These are phyloP conservation scores for Psylliodes chrysocephalus DNA, from an alignment of 2,888 invertebrate species.

Conservation along the genomic window DNA sequence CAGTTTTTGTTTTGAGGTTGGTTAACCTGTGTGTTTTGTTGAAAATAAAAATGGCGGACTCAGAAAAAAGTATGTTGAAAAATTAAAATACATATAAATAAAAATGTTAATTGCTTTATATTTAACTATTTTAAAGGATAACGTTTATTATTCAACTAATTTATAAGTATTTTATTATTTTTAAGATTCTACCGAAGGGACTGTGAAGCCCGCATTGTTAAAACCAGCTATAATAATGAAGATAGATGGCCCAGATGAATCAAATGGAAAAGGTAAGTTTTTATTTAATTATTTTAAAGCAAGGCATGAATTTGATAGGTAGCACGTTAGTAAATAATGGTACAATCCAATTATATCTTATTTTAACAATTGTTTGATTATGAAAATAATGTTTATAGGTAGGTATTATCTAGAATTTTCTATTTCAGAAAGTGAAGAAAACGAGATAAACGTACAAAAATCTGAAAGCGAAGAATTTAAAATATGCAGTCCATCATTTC, in stretches of 20 bases:
- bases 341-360: too few species aligned
- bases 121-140: constrained; percentile 1
- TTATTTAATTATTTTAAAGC: not conserved
- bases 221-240: constrained; percentile 59
- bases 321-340: too few species aligned
- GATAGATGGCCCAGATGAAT: constrained; percentile 58
- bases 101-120: constrained; percentile 27
- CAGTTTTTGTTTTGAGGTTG: too few species aligned
- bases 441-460: constrained; percentile 44
- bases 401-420: not conserved
- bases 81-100: constrained; percentile 34
- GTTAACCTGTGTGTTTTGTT: not conserved
- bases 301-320: too few species aligned
- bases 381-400: too few species aligned
- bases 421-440: constrained; percentile 51
- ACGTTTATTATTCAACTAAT: constrained; percentile 10
- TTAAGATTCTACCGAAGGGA: constrained; percentile 43
- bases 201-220: constrained; percentile 45
- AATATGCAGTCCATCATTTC: constrained; percentile 50
- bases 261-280: constrained; percentile 54
- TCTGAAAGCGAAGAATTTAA: constrained; percentile 49
- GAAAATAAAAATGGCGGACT: constrained; percentile 52
- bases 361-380: too few species aligned
- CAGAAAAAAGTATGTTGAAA: constrained; percentile 52
- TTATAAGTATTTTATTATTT: constrained; percentile 8